Base-by-base conservation (phyloP, 2,113 vertebrate genomes). In the Xiphophorus maculatus region DNA sequence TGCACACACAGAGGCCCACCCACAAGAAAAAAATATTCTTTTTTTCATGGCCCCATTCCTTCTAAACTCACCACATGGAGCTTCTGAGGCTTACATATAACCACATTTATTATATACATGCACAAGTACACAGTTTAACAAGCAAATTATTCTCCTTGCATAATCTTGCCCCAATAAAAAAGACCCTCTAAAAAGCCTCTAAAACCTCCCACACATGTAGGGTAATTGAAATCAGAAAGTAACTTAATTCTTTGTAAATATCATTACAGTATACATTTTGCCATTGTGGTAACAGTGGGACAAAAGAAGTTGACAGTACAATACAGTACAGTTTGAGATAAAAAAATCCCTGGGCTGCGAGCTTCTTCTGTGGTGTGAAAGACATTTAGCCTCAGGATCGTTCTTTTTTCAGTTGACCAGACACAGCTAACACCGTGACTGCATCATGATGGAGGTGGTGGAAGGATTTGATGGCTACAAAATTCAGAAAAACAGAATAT, bases 31-130 rank as follows among this genome's bases (percentile, higher is more conserved):
- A 66, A 65, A 28, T 76, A 82, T 67, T 69, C 63, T 51, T 51
- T 51, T 69, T 51, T 22, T 44, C 73, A 74, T 74, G 70, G n/a
- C 77, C 42, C 83, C 83, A 86, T 89, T 86, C 76, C 73, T 80
- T 63, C 54, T 5, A 63, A 72, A 81, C 62, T 90, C 74, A 78
- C 67, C 32, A 72, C 81, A 88, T 62, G 73, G 64, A 74, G 14
- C 71, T 51, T 9, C 71, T 29, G 29, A 79, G 67, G 19, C 63
- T 60, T 72, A 35, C 35, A 69, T 51, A 30, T 58, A 77, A 82
- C 70, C 35, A 74, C 74, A 70, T 32, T 75, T 27, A 30, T 33
- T 74, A 60, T 58, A 63, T 66, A 33, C 51, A 72, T 66, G 51
- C 37, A 68, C 73, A 73, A 30, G 54, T 54, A 58, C 30, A 30